Conservation (phyloP, 2,888 invertebrate genomes). For the Lycia hirtaria region DNA sequence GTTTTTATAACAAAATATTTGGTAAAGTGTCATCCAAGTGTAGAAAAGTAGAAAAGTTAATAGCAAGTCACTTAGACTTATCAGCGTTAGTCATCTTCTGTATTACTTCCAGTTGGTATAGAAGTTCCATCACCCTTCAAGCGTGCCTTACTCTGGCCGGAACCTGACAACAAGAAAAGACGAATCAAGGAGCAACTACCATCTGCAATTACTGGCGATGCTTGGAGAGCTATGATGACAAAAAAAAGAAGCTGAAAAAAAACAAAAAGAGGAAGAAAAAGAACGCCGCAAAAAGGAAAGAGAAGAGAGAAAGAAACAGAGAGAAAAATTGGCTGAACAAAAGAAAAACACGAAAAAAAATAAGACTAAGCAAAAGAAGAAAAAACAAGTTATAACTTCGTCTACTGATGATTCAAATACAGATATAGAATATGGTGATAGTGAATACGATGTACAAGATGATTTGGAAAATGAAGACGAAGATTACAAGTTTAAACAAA, state of each 20-base stretch:
- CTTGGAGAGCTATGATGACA: slow-evolving; percentile 25
- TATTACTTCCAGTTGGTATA: slow-evolving; percentile 1
- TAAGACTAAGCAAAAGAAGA: background rate
- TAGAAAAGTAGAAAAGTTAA: too few species aligned
- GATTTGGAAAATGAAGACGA: background rate
- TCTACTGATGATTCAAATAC: slow-evolving; percentile 2
- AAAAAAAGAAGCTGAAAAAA: slow-evolving; percentile 35
- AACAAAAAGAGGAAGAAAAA: slow-evolving; percentile 25
- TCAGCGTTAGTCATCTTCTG: slow-evolving; percentile 5
- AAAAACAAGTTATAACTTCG: background rate
- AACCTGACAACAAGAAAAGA: slow-evolving; percentile 30
- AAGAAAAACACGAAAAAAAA: slow-evolving; percentile 1
- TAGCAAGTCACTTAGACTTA: too few species aligned
- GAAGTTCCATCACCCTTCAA: slow-evolving; percentile 31
- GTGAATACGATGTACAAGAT: slow-evolving; percentile 11
- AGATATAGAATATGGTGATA: slow-evolving; percentile 5
- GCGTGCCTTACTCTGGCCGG: slow-evolving; percentile 32
- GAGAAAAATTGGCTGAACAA: background rate
- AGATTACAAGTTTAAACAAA: slow-evolving; percentile 1
- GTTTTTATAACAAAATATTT: too few species aligned
- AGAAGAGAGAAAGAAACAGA: slow-evolving; percentile 5
- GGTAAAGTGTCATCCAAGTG: too few species aligned
- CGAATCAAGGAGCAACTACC: slow-evolving; percentile 30
- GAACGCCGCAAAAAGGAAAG: slow-evolving; percentile 19
- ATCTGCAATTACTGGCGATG: slow-evolving; percentile 30